phyloP scores from a whole-genome alignment of 2,113 vertebrate species.

The Sebastes schlegelii region DNA sequence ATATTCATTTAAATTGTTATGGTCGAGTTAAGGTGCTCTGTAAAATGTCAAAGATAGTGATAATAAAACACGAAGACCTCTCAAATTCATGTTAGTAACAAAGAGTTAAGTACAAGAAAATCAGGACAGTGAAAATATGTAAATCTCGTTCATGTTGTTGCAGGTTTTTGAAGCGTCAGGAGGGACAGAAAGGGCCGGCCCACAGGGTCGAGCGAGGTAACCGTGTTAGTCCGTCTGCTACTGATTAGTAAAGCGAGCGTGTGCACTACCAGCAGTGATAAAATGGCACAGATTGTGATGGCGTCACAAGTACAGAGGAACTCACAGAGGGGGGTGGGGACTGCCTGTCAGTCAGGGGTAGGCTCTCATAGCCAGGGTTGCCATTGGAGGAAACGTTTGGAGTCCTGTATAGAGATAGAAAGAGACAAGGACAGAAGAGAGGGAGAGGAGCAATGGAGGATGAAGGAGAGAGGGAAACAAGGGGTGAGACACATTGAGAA shows the following conservation, averaged over 20 bases:
- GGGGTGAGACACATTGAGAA: constrained; percentile 75
- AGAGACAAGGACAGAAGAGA: constrained; percentile 76
- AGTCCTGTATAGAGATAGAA: constrained; percentile 88
- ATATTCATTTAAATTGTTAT: neutral
- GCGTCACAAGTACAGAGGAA: constrained; percentile 83
- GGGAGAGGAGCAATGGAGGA: constrained; percentile 47
- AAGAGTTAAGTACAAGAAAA: neutral
- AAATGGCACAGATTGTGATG: constrained; percentile 76
- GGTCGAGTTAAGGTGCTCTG: neutral
- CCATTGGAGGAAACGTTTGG: constrained; percentile 97
- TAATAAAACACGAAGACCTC: neutral
- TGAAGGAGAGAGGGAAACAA: constrained; percentile 55
- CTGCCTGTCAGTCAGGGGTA: constrained; percentile 88
- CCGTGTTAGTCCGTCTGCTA: constrained; percentile 20
- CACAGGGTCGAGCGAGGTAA: constrained; percentile 39
- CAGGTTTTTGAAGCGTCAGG: constrained; percentile 18
- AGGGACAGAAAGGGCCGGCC: constrained; percentile 24
- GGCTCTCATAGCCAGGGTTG: constrained; percentile 95
- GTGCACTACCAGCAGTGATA: constrained; percentile 37
- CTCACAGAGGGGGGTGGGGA: constrained; percentile 92
- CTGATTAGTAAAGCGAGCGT: constrained; percentile 40
- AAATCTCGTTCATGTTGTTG: neutral
- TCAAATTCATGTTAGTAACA: constrained; percentile 1
- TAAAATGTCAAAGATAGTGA: constrained; percentile 39
- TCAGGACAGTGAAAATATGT: neutral